These are phyloP conservation scores for Argyrosomus japonicus DNA, from an alignment of 2,113 vertebrate genomes.

Conservation along the genomic window DNA sequence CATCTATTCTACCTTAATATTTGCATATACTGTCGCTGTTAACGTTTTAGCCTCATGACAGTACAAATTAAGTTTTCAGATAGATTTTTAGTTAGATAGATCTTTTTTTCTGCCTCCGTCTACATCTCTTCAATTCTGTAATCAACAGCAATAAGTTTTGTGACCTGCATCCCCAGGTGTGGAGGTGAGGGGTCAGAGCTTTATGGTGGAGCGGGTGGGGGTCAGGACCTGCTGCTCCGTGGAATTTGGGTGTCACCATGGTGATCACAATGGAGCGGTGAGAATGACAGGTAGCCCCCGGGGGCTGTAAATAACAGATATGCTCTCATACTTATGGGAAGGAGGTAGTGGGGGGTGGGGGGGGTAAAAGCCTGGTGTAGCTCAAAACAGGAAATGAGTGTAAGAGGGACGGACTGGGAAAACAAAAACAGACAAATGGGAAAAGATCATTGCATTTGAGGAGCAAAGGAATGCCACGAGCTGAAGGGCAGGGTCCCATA, in stretches of 20 bases:
- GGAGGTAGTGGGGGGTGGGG: neutral
- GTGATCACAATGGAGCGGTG: slow-evolving; percentile 74
- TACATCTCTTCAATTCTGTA: slow-evolving; percentile 27
- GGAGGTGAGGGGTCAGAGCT: slow-evolving; percentile 73
- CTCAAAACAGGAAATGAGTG: slow-evolving; percentile 83
- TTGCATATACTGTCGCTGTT: too few relatives aligned
- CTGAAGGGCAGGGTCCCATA: slow-evolving; percentile 62
- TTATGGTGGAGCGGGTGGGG: slow-evolving; percentile 66
- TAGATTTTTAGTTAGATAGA: neutral
- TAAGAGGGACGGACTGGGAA: slow-evolving; percentile 64
- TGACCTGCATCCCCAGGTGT: slow-evolving; percentile 78
- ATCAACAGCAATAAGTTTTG: slow-evolving; percentile 59
- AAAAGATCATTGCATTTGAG: slow-evolving; percentile 77
- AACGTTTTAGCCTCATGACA: too few relatives aligned
- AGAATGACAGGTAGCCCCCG: slow-evolving; percentile 82
- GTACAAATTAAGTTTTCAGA: too few relatives aligned
- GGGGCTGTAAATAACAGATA: slow-evolving; percentile 81
- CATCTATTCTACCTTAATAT: too few relatives aligned
- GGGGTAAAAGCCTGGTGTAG: slow-evolving; percentile 64
- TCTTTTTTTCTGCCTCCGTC: neutral
- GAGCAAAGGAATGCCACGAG: slow-evolving; percentile 57
- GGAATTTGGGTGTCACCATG: slow-evolving; percentile 81
- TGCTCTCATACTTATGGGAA: slow-evolving; percentile 60
- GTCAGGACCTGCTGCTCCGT: slow-evolving; percentile 69
- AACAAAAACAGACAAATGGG: slow-evolving; percentile 79